Conservation (phyloP, 37 sponge, comb jelly and placozoan genomes). For the Haliclona indistincta region DNA sequence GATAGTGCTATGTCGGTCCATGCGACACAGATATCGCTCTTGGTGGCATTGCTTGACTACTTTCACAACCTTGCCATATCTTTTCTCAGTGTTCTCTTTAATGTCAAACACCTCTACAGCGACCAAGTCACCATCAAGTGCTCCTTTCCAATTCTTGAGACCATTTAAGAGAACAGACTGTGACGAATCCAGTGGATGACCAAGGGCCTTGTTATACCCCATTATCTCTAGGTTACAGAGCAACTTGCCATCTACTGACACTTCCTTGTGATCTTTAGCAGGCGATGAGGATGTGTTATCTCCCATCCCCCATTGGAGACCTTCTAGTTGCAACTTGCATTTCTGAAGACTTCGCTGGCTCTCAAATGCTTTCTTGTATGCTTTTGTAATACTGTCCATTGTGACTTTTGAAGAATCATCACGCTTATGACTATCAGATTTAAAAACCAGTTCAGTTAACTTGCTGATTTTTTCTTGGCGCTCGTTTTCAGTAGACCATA, state of each 20-base stretch:
- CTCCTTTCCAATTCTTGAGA: constrained; percentile 15
- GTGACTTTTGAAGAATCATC: not conserved
- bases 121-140: constrained; percentile 46
- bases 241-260: not conserved
- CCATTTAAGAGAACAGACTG: constrained; percentile 12
- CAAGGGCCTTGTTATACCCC: not conserved
- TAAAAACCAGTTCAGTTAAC: constrained; percentile 9
- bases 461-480: not conserved
- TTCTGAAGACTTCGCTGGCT: not conserved
- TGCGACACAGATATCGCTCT: constrained; percentile 48
- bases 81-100: not conserved
- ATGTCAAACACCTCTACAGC: not conserved
- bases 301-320: no score
- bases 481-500: not conserved
- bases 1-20: constrained; percentile 34
- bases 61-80: constrained; percentile 48
- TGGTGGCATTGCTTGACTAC: constrained; percentile 12
- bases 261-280: not conserved
- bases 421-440: not conserved
- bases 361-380: constrained; percentile 7
- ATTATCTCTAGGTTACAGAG: not conserved
- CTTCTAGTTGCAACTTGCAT: constrained; percentile 9
- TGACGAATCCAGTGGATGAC: constrained; percentile 26
- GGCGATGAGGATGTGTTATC: no score
- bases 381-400: not conserved